These are phyloP conservation scores for Geopemphigus sp. DNA, from an alignment of 1,140 invertebrate species.

Conservation along the genomic window DNA sequence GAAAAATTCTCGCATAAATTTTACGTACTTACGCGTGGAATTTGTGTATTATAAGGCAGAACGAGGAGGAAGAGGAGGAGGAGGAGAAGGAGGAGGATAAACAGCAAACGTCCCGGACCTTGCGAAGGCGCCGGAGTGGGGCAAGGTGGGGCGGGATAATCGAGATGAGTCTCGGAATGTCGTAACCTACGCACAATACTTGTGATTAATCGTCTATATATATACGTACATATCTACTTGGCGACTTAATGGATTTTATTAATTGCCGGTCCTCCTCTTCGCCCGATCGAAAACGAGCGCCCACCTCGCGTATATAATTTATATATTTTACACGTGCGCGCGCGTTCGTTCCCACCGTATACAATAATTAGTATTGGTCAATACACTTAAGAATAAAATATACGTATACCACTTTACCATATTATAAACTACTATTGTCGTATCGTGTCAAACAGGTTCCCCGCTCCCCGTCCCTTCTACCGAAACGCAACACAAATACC, in stretches of 20 bases:
- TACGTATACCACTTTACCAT: neutral
- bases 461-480: no score
- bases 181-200: conserved; percentile 41
- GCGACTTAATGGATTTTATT: conserved; percentile 48
- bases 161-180: conserved; percentile 11
- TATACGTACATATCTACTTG: neutral
- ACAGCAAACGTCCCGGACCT: neutral
- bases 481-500: conserved; percentile 33
- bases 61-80: no score
- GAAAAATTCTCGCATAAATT: conserved; percentile 39
- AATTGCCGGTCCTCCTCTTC: conserved; percentile 19
- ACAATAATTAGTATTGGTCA: conserved; percentile 29
- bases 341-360: conserved; percentile 14
- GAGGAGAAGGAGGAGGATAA: neutral
- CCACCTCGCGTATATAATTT: neutral
- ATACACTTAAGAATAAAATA: conserved; percentile 24
- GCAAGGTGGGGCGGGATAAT: neutral
- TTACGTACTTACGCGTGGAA: conserved; percentile 38
- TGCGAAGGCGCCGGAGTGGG: no score
- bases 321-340: neutral
- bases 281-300: neutral
- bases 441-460: conserved; percentile 39
- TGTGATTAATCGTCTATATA: conserved; percentile 43
- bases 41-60: no score
- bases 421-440: conserved; percentile 2